Evolutionary conservation across 2,113 vertebrate species (phyloP).

Genomic region (Odontophorus gujanensis): DNA sequence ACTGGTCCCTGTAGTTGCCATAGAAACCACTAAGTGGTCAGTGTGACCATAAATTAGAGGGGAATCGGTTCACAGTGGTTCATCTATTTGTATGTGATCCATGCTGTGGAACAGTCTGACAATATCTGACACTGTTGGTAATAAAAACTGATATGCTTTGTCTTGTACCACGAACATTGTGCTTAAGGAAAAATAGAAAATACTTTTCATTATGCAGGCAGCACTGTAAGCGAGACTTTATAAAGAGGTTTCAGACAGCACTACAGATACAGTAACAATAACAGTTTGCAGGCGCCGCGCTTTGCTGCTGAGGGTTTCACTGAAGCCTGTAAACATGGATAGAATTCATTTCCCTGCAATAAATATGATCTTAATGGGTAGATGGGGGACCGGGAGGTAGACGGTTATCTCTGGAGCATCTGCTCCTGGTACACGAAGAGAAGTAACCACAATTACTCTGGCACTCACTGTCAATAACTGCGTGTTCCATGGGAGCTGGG

Average conservation of each 20-base stretch:
- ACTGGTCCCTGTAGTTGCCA: not conserved
- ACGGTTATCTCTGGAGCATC: not conserved
- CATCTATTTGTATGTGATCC: not conserved
- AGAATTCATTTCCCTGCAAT: not conserved
- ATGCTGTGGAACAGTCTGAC: not conserved
- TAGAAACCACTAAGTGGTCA: conserved; percentile 46
- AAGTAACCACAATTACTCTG: not conserved
- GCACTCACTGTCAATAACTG: not conserved
- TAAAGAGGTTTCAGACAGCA: not conserved
- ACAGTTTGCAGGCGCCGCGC: not conserved
- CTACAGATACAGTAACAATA: not conserved
- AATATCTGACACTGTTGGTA: not conserved
- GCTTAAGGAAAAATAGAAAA: not conserved
- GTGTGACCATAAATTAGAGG: not conserved
- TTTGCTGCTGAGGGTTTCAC: not conserved
- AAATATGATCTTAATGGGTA: not conserved
- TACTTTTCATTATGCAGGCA: not conserved
- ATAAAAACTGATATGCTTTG: not conserved
- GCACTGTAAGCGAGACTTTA: not conserved
- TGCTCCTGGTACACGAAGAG: not conserved
- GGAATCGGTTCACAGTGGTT: not conserved
- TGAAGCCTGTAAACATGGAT: not conserved
- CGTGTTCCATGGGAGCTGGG: not conserved
- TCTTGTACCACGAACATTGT: not conserved
- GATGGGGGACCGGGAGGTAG: not conserved